phyloP scores from a whole-genome alignment of 2,113 vertebrate genomes.

The Apodemus sylvaticus region DNA sequence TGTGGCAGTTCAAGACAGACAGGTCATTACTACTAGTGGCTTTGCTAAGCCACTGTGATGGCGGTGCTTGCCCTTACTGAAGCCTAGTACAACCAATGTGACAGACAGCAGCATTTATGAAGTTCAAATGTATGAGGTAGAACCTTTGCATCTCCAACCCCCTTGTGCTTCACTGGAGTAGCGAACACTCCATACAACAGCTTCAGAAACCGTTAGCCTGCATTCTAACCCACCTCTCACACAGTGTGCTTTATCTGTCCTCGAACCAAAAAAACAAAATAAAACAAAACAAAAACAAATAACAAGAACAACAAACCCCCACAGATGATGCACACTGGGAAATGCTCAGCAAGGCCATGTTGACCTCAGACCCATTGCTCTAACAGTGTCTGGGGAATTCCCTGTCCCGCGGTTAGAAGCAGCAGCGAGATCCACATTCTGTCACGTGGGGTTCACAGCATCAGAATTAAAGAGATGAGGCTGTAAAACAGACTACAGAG shows the following conservation, averaged over 20 bases:
- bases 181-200: not conserved
- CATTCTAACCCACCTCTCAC: not conserved
- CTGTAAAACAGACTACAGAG: rapidly evolving
- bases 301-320: no score
- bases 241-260: not conserved
- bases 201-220: not conserved
- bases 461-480: not conserved
- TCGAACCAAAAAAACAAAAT: not conserved
- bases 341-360: not conserved
- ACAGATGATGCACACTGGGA: not conserved
- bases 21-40: not conserved
- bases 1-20: not conserved
- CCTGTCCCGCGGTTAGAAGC: no score
- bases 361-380: not conserved
- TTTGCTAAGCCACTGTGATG: not conserved
- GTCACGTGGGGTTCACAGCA: not conserved
- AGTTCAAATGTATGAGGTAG: not conserved
- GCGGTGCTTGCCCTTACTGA: not conserved
- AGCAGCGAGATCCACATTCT: rapidly evolving
- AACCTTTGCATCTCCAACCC: not conserved
- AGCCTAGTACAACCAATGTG: not conserved
- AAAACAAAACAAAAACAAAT: not conserved
- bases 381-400: not conserved
- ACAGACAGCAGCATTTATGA: not conserved
- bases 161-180: not conserved